These are phyloP conservation scores for Nephrotoma flavescens DNA, from an alignment of 2,888 invertebrate species.

Conservation along the genomic window DNA sequence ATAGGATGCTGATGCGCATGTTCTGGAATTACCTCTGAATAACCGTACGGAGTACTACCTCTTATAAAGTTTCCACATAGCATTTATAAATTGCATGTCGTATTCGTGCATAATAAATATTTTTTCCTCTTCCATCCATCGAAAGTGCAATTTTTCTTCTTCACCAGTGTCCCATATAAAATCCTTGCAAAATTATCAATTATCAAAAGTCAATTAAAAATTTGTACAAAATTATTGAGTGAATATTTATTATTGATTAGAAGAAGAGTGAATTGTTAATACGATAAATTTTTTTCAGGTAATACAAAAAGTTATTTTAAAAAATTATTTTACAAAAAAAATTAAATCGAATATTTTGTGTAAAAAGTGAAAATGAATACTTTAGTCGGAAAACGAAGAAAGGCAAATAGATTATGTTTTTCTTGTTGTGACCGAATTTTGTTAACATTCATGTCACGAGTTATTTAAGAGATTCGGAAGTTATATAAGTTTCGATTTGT, in stretches of 20 bases:
- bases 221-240: not conserved
- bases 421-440: not conserved
- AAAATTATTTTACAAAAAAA: not conserved
- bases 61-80: too few species aligned
- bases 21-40: not conserved
- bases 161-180: not conserved
- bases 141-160: not conserved
- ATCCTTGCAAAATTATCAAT: not conserved
- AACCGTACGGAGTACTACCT: too few species aligned
- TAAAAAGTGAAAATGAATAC: not conserved
- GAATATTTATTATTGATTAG: not conserved
- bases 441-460: not conserved
- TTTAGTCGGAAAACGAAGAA: not conserved
- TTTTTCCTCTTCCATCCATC: not conserved
- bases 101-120: not conserved
- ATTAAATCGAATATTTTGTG: not conserved
- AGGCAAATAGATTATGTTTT: not conserved
- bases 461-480: not conserved
- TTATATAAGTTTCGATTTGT: too few species aligned
- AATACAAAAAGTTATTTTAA: not conserved
- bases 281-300: not conserved
- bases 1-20: not conserved
- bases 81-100: too few species aligned
- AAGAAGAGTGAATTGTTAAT: not conserved
- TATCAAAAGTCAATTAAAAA: not conserved